Evolutionary conservation across 30 jellyfish, hydroid and myxozoan genomes (phyloP).

Genomic region (Nemopilema nomurai): DNA sequence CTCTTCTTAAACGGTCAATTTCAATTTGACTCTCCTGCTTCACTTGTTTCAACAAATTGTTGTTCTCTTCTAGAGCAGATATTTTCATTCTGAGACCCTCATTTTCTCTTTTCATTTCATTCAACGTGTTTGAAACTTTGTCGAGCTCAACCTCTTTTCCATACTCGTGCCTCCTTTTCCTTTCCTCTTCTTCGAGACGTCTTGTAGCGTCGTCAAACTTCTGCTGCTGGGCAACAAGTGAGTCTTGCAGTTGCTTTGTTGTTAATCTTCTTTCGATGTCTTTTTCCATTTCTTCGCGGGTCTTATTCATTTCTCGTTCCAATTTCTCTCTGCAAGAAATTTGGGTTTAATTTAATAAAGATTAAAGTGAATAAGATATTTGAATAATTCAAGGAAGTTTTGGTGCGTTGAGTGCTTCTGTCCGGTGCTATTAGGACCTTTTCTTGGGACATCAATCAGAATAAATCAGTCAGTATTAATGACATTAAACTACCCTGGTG

Average conservation of each 20-base stretch:
- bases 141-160: conserved; percentile 68
- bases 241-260: conserved; percentile 87
- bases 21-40: conserved; percentile 93
- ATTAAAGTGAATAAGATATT: too few relatives aligned
- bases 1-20: conserved; percentile 78
- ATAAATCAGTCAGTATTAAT: too few relatives aligned
- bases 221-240: conserved; percentile 80
- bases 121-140: conserved; percentile 38
- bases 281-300: conserved; percentile 91
- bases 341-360: too few relatives aligned
- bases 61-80: conserved; percentile 78
- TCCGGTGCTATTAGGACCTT: too few relatives aligned
- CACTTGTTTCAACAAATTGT: conserved; percentile 67
- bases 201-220: conserved; percentile 80
- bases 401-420: too few relatives aligned
- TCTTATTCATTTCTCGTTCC: conserved; percentile 76
- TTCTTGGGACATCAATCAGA: too few relatives aligned
- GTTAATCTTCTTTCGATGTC: conserved; percentile 83
- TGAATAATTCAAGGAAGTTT: too few relatives aligned
- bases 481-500: too few relatives aligned
- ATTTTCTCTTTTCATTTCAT: conserved; percentile 78
- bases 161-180: conserved; percentile 53
- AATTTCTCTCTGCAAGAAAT: conserved; percentile 40
- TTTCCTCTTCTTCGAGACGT: conserved; percentile 85
- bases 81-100: conserved; percentile 83